phyloP scores from a whole-genome alignment of 2,113 vertebrate species.

The Phyllopteryx taeniolatus region DNA sequence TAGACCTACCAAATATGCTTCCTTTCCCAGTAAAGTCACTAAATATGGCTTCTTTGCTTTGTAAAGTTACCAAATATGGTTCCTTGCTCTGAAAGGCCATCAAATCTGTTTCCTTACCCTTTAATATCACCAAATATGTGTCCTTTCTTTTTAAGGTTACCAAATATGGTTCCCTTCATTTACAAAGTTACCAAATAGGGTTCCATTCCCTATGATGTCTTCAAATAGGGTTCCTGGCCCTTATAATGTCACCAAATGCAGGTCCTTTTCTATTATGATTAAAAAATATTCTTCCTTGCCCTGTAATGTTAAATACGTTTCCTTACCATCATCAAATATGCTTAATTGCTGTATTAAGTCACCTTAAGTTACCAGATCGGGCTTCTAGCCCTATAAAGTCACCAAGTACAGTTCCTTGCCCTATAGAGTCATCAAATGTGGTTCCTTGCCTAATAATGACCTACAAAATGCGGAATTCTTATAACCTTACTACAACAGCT shows the following conservation, averaged over 20 bases:
- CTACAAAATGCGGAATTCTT: too few relatives aligned
- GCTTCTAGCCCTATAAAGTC: not conserved
- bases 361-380: too few relatives aligned
- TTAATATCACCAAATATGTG: too few relatives aligned
- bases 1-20: not conserved
- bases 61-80: not conserved
- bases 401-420: not conserved
- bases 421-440: not conserved
- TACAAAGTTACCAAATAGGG: too few relatives aligned
- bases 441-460: not conserved
- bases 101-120: too few relatives aligned
- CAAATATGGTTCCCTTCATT: too few relatives aligned
- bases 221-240: not conserved
- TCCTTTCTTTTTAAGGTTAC: too few relatives aligned
- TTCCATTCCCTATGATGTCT: too few relatives aligned
- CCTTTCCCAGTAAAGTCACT: not conserved
- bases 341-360: not conserved
- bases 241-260: not conserved
- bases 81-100: not conserved
- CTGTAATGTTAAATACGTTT: too few relatives aligned
- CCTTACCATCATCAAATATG: not conserved
- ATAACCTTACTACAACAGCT: not conserved
- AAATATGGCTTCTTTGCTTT: not conserved
- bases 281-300: too few relatives aligned
- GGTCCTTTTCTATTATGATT: not conserved